Evolutionary conservation across 2,888 invertebrate species (phyloP), one percentile per base, ranked within the genome.

Genomic region (Drosophila antonietae): DNA sequence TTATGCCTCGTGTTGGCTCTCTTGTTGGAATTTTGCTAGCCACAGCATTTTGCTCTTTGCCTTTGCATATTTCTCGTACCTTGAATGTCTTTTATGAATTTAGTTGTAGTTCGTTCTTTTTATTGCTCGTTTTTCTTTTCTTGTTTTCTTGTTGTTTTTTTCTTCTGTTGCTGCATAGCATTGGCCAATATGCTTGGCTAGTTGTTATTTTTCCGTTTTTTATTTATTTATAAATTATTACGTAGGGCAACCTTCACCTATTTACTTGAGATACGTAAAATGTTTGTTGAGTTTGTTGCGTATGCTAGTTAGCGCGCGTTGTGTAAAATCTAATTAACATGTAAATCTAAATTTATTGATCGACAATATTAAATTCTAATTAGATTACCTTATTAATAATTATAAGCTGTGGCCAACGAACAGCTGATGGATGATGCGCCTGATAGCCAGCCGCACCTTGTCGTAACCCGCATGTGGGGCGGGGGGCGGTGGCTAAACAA

Each of bases 191-290:
- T 64, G 66, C 63, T 75, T 51, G 20, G 51, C 61, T 63, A 66
- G 59, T 66, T 74, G 62, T 68, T 74, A 44, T 51, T 62, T 51
- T 23, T 15, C 20, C 15, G 3, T 1, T 18, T 61, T 60, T 28
- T 82, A 53, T 70, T 70, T 83, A 70, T 76, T 81, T 80, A 70
- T 66, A 79, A 73, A 70, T 68, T 79, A 86, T 81, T 81, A 83
- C 84, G 81, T 83, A 58, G 75, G 43, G 55, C 73, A 87, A 87
- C 84, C 89, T 84, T 89, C 75, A 84, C 84, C 84, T 63, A 84
- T 83, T 70, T 83, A 68, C 41, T 73, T 57, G 46, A 46, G 56
- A 51, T 64, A 47, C 31, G 20, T n/a, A 28, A 47, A 28, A 18
- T 28, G 53, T 49, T 52, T 18, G 51, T 44, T 37, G 18, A 33